Percentiles rank a stretch among this genome's conserved stretches.
Conservation (phyloP, 2,888 invertebrate genomes). For the Dasysyrphus albostriatus region DNA sequence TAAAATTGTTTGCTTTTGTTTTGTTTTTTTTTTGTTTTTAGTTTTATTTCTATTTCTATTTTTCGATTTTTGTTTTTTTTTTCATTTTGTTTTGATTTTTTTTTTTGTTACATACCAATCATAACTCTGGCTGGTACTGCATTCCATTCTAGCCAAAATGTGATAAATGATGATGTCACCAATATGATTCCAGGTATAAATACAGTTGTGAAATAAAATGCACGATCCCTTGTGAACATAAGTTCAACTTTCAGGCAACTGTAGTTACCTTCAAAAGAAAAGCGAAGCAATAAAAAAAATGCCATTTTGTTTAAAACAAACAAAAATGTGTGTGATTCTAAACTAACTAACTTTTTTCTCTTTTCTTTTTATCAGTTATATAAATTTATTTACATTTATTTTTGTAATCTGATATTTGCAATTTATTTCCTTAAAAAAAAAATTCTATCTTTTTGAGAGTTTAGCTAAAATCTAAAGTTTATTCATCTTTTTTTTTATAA, state of each 20-base stretch:
- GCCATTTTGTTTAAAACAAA: slow-evolving; percentile 18
- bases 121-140: slow-evolving; percentile 98
- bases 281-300: slow-evolving; percentile 71
- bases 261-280: slow-evolving; percentile 91
- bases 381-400: slow-evolving; percentile 3
- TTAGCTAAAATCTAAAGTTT: slow-evolving; percentile 7
- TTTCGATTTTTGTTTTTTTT: background rate
- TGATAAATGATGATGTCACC: slow-evolving; percentile 98
- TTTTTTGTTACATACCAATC: slow-evolving; percentile 90
- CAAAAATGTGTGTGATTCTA: background rate
- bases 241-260: slow-evolving; percentile 97
- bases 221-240: slow-evolving; percentile 97
- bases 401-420: too few relatives aligned
- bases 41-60: background rate
- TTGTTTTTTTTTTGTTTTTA: background rate
- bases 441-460: background rate
- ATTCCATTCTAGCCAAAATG: slow-evolving; percentile 99
- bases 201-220: slow-evolving; percentile 98
- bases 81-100: background rate
- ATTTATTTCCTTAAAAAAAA: too few relatives aligned
- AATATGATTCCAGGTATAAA: slow-evolving; percentile 98
- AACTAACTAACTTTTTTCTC: slow-evolving; percentile 1
- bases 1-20: too few relatives aligned
- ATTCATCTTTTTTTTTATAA: background rate
- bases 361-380: background rate